Conservation (phyloP, 1,140 invertebrate species). For the Vollenhovia emeryi region DNA sequence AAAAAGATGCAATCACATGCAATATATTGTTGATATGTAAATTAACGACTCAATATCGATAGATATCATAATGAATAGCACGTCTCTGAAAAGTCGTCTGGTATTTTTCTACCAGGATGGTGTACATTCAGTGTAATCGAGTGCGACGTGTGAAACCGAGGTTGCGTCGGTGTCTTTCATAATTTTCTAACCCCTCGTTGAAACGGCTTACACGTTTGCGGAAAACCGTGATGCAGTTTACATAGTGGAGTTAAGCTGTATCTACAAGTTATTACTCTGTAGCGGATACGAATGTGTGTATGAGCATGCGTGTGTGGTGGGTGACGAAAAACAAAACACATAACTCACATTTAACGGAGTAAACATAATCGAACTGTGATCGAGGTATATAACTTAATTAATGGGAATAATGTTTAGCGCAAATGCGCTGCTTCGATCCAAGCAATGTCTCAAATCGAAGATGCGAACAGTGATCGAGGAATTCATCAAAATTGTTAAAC, state of each 20-base stretch:
- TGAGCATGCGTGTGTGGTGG: slow-evolving; percentile 18
- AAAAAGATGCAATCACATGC: slow-evolving; percentile 16
- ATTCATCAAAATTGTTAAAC: slow-evolving; percentile 19
- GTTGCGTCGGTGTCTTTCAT: slow-evolving; percentile 37
- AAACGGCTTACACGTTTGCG: slow-evolving; percentile 2
- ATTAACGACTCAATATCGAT: slow-evolving; percentile 26
- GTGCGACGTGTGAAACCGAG: slow-evolving; percentile 18
- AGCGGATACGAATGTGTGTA: slow-evolving; percentile 20
- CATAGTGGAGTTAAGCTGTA: slow-evolving; percentile 32
- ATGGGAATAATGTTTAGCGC: slow-evolving; percentile 25
- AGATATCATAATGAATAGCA: neutral
- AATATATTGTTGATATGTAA: slow-evolving; percentile 46
- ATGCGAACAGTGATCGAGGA: neutral
- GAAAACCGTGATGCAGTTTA: slow-evolving; percentile 34
- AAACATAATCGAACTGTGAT: slow-evolving; percentile 83
- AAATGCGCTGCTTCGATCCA: slow-evolving; percentile 11
- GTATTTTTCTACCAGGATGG: slow-evolving; percentile 34
- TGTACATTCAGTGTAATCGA: neutral
- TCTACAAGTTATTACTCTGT: neutral
- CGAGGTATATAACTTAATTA: slow-evolving; percentile 63
- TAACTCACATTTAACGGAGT: slow-evolving; percentile 60
- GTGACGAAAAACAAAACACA: too few relatives aligned
- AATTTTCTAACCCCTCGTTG: slow-evolving; percentile 35
- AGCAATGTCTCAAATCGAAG: neutral
- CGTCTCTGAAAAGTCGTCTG: slow-evolving; percentile 34